These are phyloP conservation scores for Chiroxiphia lanceolata DNA, from an alignment of 2,797 vertebrate genomes.

Conservation along the genomic window DNA sequence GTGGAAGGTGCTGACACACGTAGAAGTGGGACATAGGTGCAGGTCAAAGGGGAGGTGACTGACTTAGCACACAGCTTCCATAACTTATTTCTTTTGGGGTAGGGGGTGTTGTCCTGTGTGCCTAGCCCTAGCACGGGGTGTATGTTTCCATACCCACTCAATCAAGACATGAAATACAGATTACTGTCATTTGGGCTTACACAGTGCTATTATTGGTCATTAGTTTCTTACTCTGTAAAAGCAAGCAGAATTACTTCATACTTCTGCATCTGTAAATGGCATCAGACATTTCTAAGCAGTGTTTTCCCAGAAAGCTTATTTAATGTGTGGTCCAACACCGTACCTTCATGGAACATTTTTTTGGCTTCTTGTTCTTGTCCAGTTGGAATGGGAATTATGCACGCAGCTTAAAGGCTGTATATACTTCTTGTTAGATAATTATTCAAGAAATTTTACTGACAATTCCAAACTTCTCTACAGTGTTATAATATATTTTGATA, in stretches of 20 bases:
- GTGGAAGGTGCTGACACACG: neutral
- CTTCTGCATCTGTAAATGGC: neutral
- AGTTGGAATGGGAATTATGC: neutral
- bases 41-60: neutral
- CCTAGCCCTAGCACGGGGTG: neutral
- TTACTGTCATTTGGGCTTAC: neutral
- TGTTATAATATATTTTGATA: neutral
- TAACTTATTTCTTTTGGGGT: neutral
- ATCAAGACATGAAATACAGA: neutral
- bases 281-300: neutral
- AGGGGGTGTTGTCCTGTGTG: neutral
- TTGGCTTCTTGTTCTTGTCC: neutral
- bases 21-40: neutral
- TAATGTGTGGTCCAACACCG: neutral
- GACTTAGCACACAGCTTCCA: neutral
- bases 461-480: neutral
- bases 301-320: neutral
- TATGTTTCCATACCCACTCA: neutral
- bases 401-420: neutral
- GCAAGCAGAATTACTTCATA: neutral
- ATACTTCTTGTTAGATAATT: neutral
- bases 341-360: neutral
- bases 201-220: neutral
- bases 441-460: neutral
- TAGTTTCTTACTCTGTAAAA: neutral